Evolutionary conservation across 2,888 invertebrate genomes (phyloP).

Genomic region (Epinotia bilunana): DNA sequence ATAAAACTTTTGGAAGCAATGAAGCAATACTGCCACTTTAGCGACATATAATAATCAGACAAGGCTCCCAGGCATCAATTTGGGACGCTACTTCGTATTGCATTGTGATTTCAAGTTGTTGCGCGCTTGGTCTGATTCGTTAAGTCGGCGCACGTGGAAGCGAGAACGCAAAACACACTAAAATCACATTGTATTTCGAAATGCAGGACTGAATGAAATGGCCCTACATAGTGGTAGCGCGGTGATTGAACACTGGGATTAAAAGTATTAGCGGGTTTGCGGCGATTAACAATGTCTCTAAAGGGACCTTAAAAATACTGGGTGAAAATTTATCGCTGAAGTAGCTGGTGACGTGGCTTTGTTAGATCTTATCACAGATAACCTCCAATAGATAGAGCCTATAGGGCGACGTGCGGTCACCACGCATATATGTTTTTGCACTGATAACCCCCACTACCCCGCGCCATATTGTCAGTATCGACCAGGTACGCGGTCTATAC

Average conservation of each 20-base stretch:
- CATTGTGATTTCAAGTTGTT: neutral
- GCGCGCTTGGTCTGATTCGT: neutral
- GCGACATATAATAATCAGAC: constrained; percentile 16
- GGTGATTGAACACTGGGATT: constrained; percentile 27
- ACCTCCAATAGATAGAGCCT: too few species aligned
- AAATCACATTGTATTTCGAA: neutral
- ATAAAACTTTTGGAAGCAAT: neutral
- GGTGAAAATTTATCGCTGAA: neutral
- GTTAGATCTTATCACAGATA: neutral
- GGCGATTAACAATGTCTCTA: constrained; percentile 14
- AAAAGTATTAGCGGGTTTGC: neutral
- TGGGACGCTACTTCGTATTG: neutral
- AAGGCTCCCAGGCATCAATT: neutral
- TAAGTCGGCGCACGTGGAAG: neutral
- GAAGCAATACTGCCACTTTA: neutral
- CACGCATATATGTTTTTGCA: too few species aligned
- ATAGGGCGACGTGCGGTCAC: too few species aligned
- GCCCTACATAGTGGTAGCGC: neutral
- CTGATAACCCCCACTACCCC: too few species aligned
- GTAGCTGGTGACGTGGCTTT: neutral
- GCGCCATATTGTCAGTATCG: too few species aligned
- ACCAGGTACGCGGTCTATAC: too few species aligned
- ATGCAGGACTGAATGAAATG: neutral
- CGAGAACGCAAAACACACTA: neutral
- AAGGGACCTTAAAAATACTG: neutral